Conservation (phyloP, 2,113 vertebrate genomes). For the Verasper variegatus region DNA sequence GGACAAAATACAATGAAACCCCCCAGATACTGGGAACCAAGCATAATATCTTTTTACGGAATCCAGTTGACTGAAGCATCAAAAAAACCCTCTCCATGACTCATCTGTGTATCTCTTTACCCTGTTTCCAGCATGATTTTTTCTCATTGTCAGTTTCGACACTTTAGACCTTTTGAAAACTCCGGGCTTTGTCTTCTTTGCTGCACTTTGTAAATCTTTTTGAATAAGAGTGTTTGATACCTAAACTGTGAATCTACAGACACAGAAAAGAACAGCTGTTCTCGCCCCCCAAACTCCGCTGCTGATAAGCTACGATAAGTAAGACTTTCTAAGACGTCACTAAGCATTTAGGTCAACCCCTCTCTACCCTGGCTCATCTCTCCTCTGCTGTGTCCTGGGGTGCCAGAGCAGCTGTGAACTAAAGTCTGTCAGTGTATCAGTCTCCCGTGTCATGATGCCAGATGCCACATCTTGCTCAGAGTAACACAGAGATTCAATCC, state of each 20-base stretch:
- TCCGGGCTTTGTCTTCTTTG: not conserved
- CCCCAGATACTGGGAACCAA: not conserved
- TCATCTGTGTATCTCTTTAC: slow-evolving; percentile 6
- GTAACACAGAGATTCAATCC: slow-evolving; percentile 59
- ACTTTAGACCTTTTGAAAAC: not conserved
- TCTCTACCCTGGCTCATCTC: slow-evolving; percentile 36
- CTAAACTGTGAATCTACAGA: slow-evolving; percentile 11
- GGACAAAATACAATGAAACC: slow-evolving; percentile 10
- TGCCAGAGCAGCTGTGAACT: slow-evolving; percentile 61
- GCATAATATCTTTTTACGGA: not conserved
- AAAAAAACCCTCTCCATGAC: not conserved
- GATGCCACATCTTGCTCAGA: slow-evolving; percentile 60
- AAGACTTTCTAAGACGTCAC: slow-evolving; percentile 25
- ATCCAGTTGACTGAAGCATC: not conserved
- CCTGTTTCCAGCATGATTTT: not conserved
- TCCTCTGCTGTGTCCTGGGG: slow-evolving; percentile 41
- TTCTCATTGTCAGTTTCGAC: not conserved
- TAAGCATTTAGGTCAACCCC: slow-evolving; percentile 45
- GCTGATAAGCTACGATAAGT: slow-evolving; percentile 38
- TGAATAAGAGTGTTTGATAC: not conserved
- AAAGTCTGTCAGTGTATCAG: slow-evolving; percentile 56
- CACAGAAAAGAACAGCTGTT: slow-evolving; percentile 7
- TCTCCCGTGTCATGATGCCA: slow-evolving; percentile 60
- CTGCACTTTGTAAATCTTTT: too few relatives aligned
- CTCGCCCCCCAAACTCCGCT: not conserved